Percentiles rank a stretch among this genome's conserved stretches.
Evolutionary conservation across 2,888 invertebrate species (phyloP).

Genomic region (Nomada fucata): DNA sequence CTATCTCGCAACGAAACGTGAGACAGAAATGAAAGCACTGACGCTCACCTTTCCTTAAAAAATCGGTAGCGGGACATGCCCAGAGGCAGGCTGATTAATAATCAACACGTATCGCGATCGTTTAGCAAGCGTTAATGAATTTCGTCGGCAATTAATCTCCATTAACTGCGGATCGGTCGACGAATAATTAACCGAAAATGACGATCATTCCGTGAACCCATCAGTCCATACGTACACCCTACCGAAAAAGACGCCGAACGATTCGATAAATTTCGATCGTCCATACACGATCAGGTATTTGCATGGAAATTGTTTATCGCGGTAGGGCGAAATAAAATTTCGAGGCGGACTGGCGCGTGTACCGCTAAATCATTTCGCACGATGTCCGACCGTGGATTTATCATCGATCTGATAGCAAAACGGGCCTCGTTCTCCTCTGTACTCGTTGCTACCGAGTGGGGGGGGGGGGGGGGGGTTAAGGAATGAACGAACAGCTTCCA

Average conservation of each 20-base stretch:
- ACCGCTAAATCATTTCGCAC: constrained; percentile 44
- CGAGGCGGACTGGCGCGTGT: constrained; percentile 8
- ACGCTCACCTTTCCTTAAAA: neutral
- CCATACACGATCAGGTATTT: constrained; percentile 16
- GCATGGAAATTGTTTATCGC: constrained; percentile 46
- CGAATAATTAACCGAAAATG: constrained; percentile 22
- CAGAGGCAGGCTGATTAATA: constrained; percentile 13
- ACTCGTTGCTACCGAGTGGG: constrained; percentile 13
- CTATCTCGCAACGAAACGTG: no score
- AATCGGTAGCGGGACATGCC: neutral
- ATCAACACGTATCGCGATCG: neutral
- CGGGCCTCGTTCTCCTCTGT: neutral
- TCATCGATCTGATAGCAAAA: constrained; percentile 43
- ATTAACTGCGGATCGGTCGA: constrained; percentile 15
- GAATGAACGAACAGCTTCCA: constrained; percentile 7
- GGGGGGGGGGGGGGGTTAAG: neutral
- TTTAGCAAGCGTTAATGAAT: constrained; percentile 30
- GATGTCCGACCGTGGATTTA: constrained; percentile 33
- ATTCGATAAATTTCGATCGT: constrained; percentile 31
- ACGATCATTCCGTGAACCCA: no score
- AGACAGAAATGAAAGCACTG: no score
- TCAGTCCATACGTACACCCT: neutral
- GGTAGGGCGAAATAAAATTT: constrained; percentile 30
- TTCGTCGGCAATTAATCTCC: constrained; percentile 18
- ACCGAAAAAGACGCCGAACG: constrained; percentile 2